phyloP scores from a whole-genome alignment of 2,888 invertebrate genomes.

The Agrenia bidenticulata region DNA sequence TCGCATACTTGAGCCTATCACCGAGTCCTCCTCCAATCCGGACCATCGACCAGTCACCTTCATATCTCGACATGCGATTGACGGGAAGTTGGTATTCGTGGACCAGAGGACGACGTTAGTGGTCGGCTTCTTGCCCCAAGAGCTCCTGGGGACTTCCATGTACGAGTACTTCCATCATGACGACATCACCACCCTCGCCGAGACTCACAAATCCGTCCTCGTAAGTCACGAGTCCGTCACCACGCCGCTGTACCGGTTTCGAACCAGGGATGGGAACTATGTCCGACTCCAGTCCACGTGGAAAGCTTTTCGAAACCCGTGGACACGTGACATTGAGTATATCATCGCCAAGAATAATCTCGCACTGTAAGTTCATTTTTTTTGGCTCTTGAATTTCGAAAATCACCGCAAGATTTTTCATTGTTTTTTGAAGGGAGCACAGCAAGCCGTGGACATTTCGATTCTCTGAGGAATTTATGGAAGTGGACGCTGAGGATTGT shows the following conservation, averaged over 20 bases:
- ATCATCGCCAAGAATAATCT: slow-evolving; percentile 83
- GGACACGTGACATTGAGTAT: slow-evolving; percentile 93
- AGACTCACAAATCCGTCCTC: slow-evolving; percentile 78
- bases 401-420: no score
- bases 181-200: slow-evolving; percentile 75
- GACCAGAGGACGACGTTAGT: slow-evolving; percentile 89
- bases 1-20: slow-evolving; percentile 66
- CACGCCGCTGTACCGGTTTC: slow-evolving; percentile 76
- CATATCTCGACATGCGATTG: slow-evolving; percentile 79
- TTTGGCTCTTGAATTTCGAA: no score
- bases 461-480: slow-evolving; percentile 6
- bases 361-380: slow-evolving; percentile 63
- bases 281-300: slow-evolving; percentile 77
- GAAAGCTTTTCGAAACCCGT: slow-evolving; percentile 88
- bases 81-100: slow-evolving; percentile 89
- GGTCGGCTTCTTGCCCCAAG: slow-evolving; percentile 88
- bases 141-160: slow-evolving; percentile 85
- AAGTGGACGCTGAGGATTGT: slow-evolving; percentile 2
- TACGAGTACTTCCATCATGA: slow-evolving; percentile 87
- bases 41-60: slow-evolving; percentile 70
- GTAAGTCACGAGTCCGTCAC: slow-evolving; percentile 56
- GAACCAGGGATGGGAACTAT: slow-evolving; percentile 74
- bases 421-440: slow-evolving; percentile 1
- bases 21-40: slow-evolving; percentile 54
- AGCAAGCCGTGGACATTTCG: not conserved